Percentiles rank a stretch among this genome's conserved stretches.
These are phyloP conservation scores for Lepidiolamprologus cunningtoni DNA, from an alignment of 2,113 vertebrate genomes.

Conservation along the genomic window DNA sequence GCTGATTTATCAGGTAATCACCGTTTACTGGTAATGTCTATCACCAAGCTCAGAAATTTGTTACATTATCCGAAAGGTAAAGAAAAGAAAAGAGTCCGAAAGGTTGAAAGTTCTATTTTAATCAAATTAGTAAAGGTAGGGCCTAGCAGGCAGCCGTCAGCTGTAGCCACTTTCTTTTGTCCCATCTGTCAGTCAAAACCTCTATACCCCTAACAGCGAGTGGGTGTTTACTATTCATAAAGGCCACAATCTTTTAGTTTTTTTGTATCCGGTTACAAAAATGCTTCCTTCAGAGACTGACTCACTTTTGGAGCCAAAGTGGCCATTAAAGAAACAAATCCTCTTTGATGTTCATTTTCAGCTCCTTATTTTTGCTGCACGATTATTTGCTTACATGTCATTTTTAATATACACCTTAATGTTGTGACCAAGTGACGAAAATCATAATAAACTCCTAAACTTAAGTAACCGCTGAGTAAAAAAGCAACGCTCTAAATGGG, in stretches of 20 bases:
- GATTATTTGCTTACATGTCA: background rate
- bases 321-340: background rate
- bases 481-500: rapidly evolving
- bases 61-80: background rate
- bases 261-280: background rate
- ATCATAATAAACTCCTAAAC: background rate
- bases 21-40: background rate
- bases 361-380: background rate
- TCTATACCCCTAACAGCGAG: rapidly evolving
- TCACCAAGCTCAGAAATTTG: background rate
- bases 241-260: background rate
- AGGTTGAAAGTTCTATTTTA: rapidly evolving
- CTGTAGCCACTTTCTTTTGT: background rate
- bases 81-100: background rate
- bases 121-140: background rate
- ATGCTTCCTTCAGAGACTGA: background rate
- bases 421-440: rapidly evolving
- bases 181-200: background rate
- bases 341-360: background rate
- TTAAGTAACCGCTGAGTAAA: background rate
- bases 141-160: background rate
- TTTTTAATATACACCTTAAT: background rate
- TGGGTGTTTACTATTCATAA: background rate
- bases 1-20: background rate
- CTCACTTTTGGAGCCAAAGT: background rate